phyloP scores from a whole-genome alignment of 2,113 vertebrate species.

The Scomber colias region DNA sequence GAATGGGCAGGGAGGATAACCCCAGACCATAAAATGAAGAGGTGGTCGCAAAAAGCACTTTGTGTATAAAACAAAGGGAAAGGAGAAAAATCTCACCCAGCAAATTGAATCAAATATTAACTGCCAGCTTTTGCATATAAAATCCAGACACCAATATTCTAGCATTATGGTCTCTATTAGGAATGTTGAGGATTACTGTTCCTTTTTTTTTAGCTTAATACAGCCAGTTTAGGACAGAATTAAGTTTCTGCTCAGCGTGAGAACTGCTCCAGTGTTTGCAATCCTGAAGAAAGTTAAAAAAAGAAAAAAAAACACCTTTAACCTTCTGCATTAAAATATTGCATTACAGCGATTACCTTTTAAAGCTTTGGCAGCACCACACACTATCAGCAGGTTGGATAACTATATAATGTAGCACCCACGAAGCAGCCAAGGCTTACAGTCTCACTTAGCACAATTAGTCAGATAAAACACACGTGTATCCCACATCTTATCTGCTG shows the following conservation, averaged over 20 bases:
- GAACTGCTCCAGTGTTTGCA: slow-evolving; percentile 72
- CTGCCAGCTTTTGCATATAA: slow-evolving; percentile 65
- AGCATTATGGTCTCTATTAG: slow-evolving; percentile 47
- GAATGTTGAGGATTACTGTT: slow-evolving; percentile 69
- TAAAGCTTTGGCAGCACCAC: slow-evolving; percentile 75
- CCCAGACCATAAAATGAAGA: slow-evolving; percentile 58
- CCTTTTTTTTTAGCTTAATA: background rate
- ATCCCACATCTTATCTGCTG: slow-evolving; percentile 47
- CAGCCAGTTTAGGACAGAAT: slow-evolving; percentile 23
- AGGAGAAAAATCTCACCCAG: slow-evolving; percentile 50
- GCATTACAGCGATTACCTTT: slow-evolving; percentile 54
- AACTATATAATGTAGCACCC: slow-evolving; percentile 46
- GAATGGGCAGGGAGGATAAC: slow-evolving; percentile 28
- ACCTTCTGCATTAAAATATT: slow-evolving; percentile 39
- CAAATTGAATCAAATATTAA: slow-evolving; percentile 39
- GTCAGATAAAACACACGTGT: slow-evolving; percentile 49
- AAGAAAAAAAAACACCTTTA: slow-evolving; percentile 15
- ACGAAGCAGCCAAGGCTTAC: slow-evolving; percentile 49
- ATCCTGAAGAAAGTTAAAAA: slow-evolving; percentile 41
- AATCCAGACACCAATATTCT: slow-evolving; percentile 27
- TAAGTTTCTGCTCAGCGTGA: slow-evolving; percentile 21
- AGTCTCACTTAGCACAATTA: slow-evolving; percentile 27
- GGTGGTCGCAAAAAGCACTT: slow-evolving; percentile 76
- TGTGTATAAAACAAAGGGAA: slow-evolving; percentile 60
- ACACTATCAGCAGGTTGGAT: slow-evolving; percentile 64